Evolutionary conservation across 2,888 invertebrate species (phyloP), one percentile per base, ranked within the genome.

Genomic region (Rhodophaea formosa): DNA sequence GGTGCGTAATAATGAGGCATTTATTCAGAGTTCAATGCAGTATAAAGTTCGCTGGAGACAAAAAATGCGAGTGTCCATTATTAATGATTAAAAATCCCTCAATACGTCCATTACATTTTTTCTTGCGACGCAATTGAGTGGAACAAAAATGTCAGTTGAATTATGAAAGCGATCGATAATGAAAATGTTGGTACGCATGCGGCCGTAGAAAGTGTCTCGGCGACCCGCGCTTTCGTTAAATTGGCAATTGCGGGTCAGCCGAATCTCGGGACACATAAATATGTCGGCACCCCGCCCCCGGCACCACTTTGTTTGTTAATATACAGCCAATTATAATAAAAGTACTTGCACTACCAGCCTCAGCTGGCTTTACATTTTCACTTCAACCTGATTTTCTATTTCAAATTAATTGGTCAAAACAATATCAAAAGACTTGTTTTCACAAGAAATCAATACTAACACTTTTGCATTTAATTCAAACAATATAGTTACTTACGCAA

Each of bases 111-210:
- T 68, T 67, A 69, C 65, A 62, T 68, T 72, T 76, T 76, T 76
- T 75, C 74, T 69, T 64, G 66, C 71, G 72, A 75, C 77, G 77
- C 79, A 82, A 82, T 84, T 84, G 80, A 80, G 82, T 84, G 88
- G 75, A 84, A 82, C 84, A 85, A 86, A 88, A 88, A 89, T 85
- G 86, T 87, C 89, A 87, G 86, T 82, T 86, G 82, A 85, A 86
- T 88, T 88, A 88, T 90, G 83, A 86, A 86, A 84, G 86, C 85
- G 85, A 88, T 88, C 88, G 84, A 86, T 88, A 88, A 84, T 84
- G 86, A 86, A 88, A 88, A 87, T 84, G 83, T 82, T 83, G 84
- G 80, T 81, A 75, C 75, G 74, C 80, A 79, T 80, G 75, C 80
- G 77, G 76, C 72, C 79, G 76, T 88, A 88, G 90, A 90, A 91